Base-by-base conservation (phyloP, 30 jellyfish, hydroid and myxozoan genomes). In the Aurelia sp. region DNA sequence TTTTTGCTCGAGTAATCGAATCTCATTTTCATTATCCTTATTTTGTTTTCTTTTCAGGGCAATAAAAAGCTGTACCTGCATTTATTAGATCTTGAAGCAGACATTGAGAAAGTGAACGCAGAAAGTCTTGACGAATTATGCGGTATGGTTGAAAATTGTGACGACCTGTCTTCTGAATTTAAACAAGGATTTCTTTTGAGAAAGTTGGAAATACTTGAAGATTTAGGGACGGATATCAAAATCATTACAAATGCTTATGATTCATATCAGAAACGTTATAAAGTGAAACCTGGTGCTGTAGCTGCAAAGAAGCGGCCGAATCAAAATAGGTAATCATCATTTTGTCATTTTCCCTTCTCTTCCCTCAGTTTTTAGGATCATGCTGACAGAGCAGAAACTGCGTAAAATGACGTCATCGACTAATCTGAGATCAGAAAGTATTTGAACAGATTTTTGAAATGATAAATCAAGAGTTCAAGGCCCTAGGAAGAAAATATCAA, bases 51-150 rank as follows among this genome's bases (percentile, higher is more conserved):
- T 41, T 69, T 83, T 31, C 73, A 95, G 99, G 96, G 92, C 51
- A 90, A 90, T 79, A 89, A 95, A 75, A 82, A 97, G 59, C 87
- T 95, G 40, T 95, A 95, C 74, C 91, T 95, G 60, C 89, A 81
- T 55, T 69, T 95, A 57, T 71, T 95, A 74, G 99, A 95, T 44
- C 86, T 89, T 21, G 99, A 95, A 95, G 63, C 76, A 48, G 61
- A 70, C 51, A 74, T 24, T 55, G 91, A 97, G 3, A 60, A 59
- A 4, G 33, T 95, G n/a, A 74, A 90, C 50, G 91, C 62, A 13
- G 92, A 71, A n/a, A 69, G 68, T 21, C 48, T 90, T 7, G 80
- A 81, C 16, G 38, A 78, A 21, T 76, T 95, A 60, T 85, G 88
- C 72, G 55, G 74, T 31, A 11, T 85, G 18, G 98, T 95, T 74